These are phyloP conservation scores for Cinclus mexicanus DNA, from an alignment of 2,113 vertebrate genomes.

Conservation along the genomic window DNA sequence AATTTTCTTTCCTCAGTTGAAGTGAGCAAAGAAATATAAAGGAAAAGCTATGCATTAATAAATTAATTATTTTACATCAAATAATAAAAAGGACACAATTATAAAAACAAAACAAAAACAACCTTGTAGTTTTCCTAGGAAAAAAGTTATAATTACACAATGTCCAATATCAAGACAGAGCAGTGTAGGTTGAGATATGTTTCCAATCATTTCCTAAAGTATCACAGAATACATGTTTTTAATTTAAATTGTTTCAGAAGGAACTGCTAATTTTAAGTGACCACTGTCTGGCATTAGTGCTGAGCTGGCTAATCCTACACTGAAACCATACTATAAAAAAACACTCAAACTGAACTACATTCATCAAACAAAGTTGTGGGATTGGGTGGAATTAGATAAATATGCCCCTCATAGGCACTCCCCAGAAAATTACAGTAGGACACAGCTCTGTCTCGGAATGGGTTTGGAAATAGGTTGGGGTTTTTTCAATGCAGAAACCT, in stretches of 20 bases:
- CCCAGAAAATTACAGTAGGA: constrained; percentile 73
- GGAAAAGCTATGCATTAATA: constrained; percentile 80
- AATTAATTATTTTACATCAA: constrained; percentile 83
- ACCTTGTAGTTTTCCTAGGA: constrained; percentile 47
- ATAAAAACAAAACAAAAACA: constrained; percentile 56
- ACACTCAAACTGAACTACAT: constrained; percentile 66
- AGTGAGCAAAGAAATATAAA: constrained; percentile 72
- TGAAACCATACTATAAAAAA: constrained; percentile 60
- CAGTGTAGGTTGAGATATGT: neutral
- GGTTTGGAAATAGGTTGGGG: constrained; percentile 62
- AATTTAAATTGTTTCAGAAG: constrained; percentile 62
- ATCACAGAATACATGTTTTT: constrained; percentile 34
- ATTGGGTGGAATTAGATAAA: constrained; percentile 67
- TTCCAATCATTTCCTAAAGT: constrained; percentile 49
- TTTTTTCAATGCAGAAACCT: constrained; percentile 36
- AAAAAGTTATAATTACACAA: constrained; percentile 31
- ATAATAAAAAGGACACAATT: constrained; percentile 75
- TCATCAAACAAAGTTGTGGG: constrained; percentile 69
- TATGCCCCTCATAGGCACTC: constrained; percentile 59
- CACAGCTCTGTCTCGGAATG: constrained; percentile 33
- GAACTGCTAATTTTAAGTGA: constrained; percentile 72
- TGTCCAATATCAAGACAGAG: constrained; percentile 5
- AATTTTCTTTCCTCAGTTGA: constrained; percentile 64
- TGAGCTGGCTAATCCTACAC: constrained; percentile 67
- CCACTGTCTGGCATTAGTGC: constrained; percentile 72